Evolutionary conservation across 1,140 invertebrate species (phyloP).

Genomic region (Drosophila nannoptera): DNA sequence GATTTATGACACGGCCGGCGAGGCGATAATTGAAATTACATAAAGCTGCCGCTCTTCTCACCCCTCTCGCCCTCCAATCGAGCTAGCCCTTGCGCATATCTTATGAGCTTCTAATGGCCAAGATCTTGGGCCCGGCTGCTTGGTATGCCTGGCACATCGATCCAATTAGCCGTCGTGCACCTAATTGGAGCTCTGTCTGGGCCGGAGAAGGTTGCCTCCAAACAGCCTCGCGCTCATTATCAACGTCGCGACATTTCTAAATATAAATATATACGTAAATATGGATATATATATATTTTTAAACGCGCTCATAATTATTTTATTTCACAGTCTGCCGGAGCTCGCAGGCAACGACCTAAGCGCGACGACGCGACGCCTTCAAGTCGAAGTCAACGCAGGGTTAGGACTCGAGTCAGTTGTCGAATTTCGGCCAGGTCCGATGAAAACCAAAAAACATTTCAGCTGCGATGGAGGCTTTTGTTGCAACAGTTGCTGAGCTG

Average conservation of each 20-base stretch:
- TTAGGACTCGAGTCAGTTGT: not conserved
- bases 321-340: slow-evolving; percentile 76
- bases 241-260: slow-evolving; percentile 54
- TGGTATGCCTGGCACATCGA: slow-evolving; percentile 54
- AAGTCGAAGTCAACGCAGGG: slow-evolving; percentile 5
- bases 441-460: not conserved
- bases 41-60: slow-evolving; percentile 32
- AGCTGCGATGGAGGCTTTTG: not conserved
- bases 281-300: slow-evolving; percentile 19
- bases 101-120: slow-evolving; percentile 67
- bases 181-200: slow-evolving; percentile 48
- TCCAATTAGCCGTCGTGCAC: slow-evolving; percentile 65
- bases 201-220: slow-evolving; percentile 45
- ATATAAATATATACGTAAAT: no score
- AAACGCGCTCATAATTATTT: slow-evolving; percentile 72
- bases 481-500: not conserved
- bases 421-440: not conserved
- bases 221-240: slow-evolving; percentile 67
- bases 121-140: slow-evolving; percentile 26
- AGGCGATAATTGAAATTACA: slow-evolving; percentile 77
- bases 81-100: slow-evolving; percentile 58
- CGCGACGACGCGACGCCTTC: slow-evolving; percentile 16
- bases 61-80: slow-evolving; percentile 66
- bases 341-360: slow-evolving; percentile 67
- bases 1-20: slow-evolving; percentile 68